Base-by-base conservation (phyloP, 2,888 invertebrate genomes). In the Hylaea fasciaria region DNA sequence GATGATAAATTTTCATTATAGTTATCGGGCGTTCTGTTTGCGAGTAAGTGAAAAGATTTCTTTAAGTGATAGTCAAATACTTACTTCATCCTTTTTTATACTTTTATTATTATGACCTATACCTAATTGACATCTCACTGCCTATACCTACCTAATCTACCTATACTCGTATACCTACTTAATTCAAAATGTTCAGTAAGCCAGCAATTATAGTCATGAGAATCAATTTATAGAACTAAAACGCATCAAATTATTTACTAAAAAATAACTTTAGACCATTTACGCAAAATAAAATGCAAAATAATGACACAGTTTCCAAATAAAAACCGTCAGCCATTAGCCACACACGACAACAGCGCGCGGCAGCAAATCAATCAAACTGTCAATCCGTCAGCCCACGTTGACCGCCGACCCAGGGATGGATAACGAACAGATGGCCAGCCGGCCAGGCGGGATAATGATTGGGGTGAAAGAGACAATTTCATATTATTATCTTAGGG, bases 291-390 rank as follows among this genome's bases (percentile, higher is more conserved):
- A 12, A 11, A 5, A 0, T 5, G 9, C 45, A 45, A 49, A 56
- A 49, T 37, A 37, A 2, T 56, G 57, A 35, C 57, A 50, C 40
- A 57, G 41, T 47, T 57, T 51, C 13, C 35, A 43, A 43, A 46
- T 37, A 37, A 9, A 37, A 5, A n/a, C 37, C n/a, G 37, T n/a
- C 46, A 46, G 14, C 16, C 50, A 55, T 55, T 55, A 57, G 49
- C 62, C 55, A 48, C 66, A 66, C 63, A 65, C 58, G 60, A 46
- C 49, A 58, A 40, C 35, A 13, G 53, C 51, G 39, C 45, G 45
- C 12, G 5, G n/a, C 16, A 12, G 61, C 61, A 55, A 67, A 79
- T 80, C 77, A 73, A 80, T 80, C 80, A 80, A 71, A 28, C 65
- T 71, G 74, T 70, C 70, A 73, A 67, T 70, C 62, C 66, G 63